Percentiles rank a stretch among this genome's conserved stretches.
phyloP scores from a whole-genome alignment of 2,888 invertebrate genomes.

The Aphidius colemani region DNA sequence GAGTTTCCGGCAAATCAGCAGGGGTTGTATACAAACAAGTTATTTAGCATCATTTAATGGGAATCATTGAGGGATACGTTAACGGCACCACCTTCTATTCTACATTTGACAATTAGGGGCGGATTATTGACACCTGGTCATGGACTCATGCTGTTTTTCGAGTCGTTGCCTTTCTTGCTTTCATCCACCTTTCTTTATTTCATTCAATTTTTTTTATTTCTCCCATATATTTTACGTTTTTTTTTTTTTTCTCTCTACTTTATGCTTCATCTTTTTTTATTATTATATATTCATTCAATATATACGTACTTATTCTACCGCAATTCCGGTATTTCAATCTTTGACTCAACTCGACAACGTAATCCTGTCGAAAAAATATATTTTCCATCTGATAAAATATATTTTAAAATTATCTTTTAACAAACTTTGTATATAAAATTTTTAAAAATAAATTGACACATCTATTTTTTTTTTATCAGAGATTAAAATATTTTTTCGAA shows the following conservation, averaged over 20 bases:
- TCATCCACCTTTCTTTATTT: slow-evolving; percentile 12
- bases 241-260: background rate
- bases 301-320: slow-evolving; percentile 45
- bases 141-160: slow-evolving; percentile 50
- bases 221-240: background rate
- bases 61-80: slow-evolving; percentile 43
- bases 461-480: too few species aligned
- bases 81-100: slow-evolving; percentile 24
- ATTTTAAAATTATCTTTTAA: too few species aligned
- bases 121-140: slow-evolving; percentile 59
- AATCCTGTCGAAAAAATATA: too few species aligned
- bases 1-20: slow-evolving; percentile 40
- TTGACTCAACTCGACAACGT: slow-evolving; percentile 23
- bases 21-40: slow-evolving; percentile 56
- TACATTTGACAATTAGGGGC: slow-evolving; percentile 53
- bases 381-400: too few species aligned
- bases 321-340: slow-evolving; percentile 50
- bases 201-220: slow-evolving; percentile 12
- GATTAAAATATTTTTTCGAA: too few species aligned
- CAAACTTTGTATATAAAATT: too few species aligned
- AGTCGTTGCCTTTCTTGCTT: slow-evolving; percentile 39
- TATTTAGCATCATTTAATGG: slow-evolving; percentile 55
- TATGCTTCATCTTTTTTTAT: background rate
- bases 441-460: too few species aligned
- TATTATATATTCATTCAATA: slow-evolving; percentile 31